phyloP scores from a whole-genome alignment of 35 echinoderm and acorn worm genomes.

The Amphiura filiformis region DNA sequence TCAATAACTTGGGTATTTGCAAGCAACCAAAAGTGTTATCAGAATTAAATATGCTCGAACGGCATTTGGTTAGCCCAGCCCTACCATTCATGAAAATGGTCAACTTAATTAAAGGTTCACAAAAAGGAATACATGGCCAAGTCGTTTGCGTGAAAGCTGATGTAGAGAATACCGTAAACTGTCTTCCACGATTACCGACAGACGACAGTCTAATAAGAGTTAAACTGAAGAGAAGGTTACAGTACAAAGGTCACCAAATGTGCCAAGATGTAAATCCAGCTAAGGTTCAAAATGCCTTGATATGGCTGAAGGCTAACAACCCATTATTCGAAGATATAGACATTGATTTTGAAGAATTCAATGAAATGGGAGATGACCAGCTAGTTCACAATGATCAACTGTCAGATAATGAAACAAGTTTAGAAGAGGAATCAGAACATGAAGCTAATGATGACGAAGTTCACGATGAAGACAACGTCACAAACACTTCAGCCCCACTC shows the following conservation, averaged over 20 bases:
- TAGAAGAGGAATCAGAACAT: neutral
- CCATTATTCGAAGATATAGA: slow-evolving; percentile 26
- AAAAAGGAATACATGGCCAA: no score
- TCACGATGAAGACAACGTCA: slow-evolving; percentile 20
- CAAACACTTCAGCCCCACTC: neutral
- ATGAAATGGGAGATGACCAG: slow-evolving; percentile 24
- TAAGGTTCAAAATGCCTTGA: slow-evolving; percentile 47
- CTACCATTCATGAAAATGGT: slow-evolving; percentile 64
- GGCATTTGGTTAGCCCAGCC: slow-evolving; percentile 39
- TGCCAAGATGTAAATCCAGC: slow-evolving; percentile 56
- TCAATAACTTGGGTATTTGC: slow-evolving; percentile 36
- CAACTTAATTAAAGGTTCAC: no score
- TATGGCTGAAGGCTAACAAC: slow-evolving; percentile 52
- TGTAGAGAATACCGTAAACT: slow-evolving; percentile 41
- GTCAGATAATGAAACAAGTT: neutral
- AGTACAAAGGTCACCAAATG: slow-evolving; percentile 63
- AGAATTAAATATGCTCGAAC: slow-evolving; percentile 42
- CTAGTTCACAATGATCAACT: neutral
- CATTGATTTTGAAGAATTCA: slow-evolving; percentile 40
- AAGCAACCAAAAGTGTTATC: slow-evolving; percentile 22
- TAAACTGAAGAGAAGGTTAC: slow-evolving; percentile 59
- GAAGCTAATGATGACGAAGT: neutral
- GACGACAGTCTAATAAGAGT: slow-evolving; percentile 54
- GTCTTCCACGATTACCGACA: slow-evolving; percentile 24
- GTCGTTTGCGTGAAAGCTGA: no score